These are phyloP conservation scores for Acipenser ruthenus DNA, from an alignment of 2,797 vertebrate genomes.

Conservation along the genomic window DNA sequence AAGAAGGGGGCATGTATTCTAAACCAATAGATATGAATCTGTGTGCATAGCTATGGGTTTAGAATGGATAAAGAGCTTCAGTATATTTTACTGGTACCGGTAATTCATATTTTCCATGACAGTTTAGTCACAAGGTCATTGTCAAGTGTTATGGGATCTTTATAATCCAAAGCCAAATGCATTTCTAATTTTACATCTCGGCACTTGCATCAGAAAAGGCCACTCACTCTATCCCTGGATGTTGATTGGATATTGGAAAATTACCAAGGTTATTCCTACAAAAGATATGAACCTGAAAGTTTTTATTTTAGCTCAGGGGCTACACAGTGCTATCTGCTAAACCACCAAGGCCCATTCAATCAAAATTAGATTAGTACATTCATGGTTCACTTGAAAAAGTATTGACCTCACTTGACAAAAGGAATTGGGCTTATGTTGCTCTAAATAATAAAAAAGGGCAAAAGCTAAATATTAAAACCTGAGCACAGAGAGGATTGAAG, in stretches of 20 bases:
- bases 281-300: too few species aligned
- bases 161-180: background rate
- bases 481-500: background rate
- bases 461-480: background rate
- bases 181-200: background rate
- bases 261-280: too few species aligned
- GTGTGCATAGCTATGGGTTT: too few species aligned
- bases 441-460: background rate
- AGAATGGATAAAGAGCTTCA: too few species aligned
- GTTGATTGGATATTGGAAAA: too few species aligned
- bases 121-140: constrained; percentile 1
- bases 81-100: too few species aligned
- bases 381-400: background rate
- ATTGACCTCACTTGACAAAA: constrained; percentile 3
- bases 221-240: too few species aligned
- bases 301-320: background rate
- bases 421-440: background rate
- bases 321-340: background rate
- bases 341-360: background rate
- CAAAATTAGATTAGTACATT: background rate
- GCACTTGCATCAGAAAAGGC: too few species aligned
- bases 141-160: background rate
- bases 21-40: too few species aligned
- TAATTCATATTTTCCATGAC: background rate
- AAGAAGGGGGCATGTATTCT: too few species aligned